These are phyloP conservation scores for Cosmia trapezina DNA, from an alignment of 2,888 invertebrate genomes.

Conservation along the genomic window DNA sequence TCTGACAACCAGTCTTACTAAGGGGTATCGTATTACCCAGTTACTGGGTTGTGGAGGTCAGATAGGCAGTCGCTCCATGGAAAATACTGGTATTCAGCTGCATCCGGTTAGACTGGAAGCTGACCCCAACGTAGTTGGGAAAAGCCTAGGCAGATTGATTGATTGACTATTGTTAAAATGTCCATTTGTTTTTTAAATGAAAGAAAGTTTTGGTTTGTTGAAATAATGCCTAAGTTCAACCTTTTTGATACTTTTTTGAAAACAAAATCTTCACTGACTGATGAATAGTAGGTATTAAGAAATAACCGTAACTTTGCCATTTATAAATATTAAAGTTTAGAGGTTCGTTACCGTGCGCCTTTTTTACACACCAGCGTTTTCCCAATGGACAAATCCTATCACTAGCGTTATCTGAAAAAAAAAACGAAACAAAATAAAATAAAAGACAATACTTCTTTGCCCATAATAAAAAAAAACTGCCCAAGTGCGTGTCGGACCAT, in stretches of 20 bases:
- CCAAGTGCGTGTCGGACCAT: too few species aligned
- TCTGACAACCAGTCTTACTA: too few species aligned
- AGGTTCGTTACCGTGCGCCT: conserved; percentile 1
- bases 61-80: too few species aligned
- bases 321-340: not conserved
- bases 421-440: not conserved
- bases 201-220: not conserved
- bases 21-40: too few species aligned
- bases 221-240: not conserved
- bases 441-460: not conserved
- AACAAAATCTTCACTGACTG: not conserved
- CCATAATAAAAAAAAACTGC: too few species aligned
- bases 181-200: not conserved
- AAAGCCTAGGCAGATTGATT: too few species aligned
- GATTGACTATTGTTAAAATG: too few species aligned
- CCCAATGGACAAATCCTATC: conserved; percentile 3
- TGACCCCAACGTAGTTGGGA: too few species aligned
- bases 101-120: too few species aligned
- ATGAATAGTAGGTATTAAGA: not conserved
- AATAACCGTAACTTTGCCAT: not conserved
- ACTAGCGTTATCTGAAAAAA: conserved; percentile 16
- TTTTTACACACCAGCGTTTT: not conserved
- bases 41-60: too few species aligned
- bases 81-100: too few species aligned
- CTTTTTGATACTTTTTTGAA: not conserved